Percentiles rank a stretch among this genome's conserved stretches.
Evolutionary conservation across 2,797 vertebrate genomes (phyloP).

Genomic region (Rhincodon typus): DNA sequence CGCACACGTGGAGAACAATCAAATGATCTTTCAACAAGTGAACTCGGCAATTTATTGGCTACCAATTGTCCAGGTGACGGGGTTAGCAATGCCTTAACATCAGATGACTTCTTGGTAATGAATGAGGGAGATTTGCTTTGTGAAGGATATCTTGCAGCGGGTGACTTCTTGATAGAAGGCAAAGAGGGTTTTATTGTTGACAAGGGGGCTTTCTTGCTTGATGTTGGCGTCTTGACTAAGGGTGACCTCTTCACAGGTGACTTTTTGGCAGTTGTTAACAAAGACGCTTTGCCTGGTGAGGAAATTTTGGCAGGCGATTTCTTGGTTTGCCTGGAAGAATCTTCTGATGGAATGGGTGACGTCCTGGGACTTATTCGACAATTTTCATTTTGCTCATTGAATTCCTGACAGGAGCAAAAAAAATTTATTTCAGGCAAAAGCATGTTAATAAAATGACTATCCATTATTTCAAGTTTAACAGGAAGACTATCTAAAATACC

Average conservation of each 20-base stretch:
- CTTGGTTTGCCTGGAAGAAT: conserved; percentile 41
- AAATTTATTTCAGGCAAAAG: background rate
- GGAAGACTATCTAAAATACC: background rate
- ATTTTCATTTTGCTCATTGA: background rate
- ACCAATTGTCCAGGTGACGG: no score
- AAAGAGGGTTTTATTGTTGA: background rate
- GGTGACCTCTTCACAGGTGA: conserved; percentile 27
- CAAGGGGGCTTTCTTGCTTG: conserved; percentile 38
- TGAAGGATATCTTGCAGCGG: background rate
- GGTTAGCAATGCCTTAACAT: background rate
- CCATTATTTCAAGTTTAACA: background rate
- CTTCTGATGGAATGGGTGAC: conserved; percentile 5
- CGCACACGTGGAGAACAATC: conserved; percentile 45
- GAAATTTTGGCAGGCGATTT: conserved; percentile 27
- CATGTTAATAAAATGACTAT: background rate
- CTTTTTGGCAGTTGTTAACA: background rate
- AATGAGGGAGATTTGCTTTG: background rate
- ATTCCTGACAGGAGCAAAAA: background rate
- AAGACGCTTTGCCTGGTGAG: conserved; percentile 42
- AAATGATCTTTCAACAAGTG: background rate
- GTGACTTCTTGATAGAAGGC: background rate
- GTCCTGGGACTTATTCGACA: conserved; percentile 43
- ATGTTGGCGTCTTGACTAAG: conserved; percentile 35
- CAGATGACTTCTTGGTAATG: background rate
- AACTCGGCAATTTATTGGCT: background rate